Base-by-base conservation (phyloP, 2,888 invertebrate genomes). In the Lottia gigantea region DNA sequence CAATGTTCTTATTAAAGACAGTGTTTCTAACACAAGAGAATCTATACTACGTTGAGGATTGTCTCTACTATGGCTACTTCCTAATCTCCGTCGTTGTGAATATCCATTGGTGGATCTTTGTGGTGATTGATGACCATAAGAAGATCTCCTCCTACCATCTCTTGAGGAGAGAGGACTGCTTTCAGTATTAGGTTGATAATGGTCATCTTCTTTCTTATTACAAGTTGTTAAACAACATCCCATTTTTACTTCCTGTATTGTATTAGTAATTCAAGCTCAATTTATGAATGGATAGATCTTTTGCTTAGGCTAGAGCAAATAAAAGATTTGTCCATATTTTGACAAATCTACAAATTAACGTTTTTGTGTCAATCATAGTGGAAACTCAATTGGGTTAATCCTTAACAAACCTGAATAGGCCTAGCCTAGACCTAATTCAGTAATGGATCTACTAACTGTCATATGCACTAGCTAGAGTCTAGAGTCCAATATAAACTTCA, bases 1-100 rank as follows among this genome's bases (percentile, higher is more conserved):
- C 73, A 95, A 91, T 6, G 94, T 93, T 71, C 95, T 92, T 75
- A 96, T 95, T 49, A 95, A 91, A 68, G 92, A 91, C 40, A 96
- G 89, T 19, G 95, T 95, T 86, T 96, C 94, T 67, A 94, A 89
- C 25, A 96, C 94, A 66, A 96, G 91, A 74, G 91, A 91, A 85
- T 95, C 94, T 67, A 80, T 82, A 72, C 67, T 80, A 69, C 78
- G 74, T 71, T 74, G 71, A 23, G 71, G 71, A 72, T 55, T 75
- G 62, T 76, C 74, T 63, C 70, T 63, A 62, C 64, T 71, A 23
- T 70, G 46, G 40, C 73, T 67, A 15, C 68, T 64, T 12, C 70
- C 66, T 26, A 69, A 73, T 0, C 70, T 67, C 46, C 73, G 67
- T 14, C 70, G 70, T 19, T 73, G 70, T 23, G 55, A 55, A 55